Conservation (phyloP, 2,113 vertebrate genomes). For the Pheucticus melanocephalus region DNA sequence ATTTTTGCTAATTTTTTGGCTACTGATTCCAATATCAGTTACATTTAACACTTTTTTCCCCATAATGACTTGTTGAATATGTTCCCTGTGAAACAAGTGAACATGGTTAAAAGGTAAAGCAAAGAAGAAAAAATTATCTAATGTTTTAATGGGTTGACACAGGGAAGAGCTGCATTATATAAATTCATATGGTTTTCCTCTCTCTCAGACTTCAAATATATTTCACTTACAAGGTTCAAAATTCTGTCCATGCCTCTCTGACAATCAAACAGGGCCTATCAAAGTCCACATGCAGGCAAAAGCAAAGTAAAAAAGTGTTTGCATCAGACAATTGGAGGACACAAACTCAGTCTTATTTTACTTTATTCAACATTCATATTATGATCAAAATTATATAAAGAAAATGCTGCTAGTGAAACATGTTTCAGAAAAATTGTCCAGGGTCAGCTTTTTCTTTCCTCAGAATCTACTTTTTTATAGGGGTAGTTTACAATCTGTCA, state of each 20-base stretch:
- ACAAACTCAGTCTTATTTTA: accelerated
- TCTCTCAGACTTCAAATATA: background rate
- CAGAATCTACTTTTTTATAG: background rate
- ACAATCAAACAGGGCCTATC: background rate
- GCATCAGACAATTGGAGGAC: background rate
- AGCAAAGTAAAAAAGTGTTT: accelerated
- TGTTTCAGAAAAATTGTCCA: background rate
- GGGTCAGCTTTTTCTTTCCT: background rate
- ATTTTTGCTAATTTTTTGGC: background rate
- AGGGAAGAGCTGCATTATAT: background rate
- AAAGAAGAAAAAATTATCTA: background rate
- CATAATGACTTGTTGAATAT: background rate
- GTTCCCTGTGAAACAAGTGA: background rate
- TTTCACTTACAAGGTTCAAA: background rate
- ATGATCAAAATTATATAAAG: background rate
- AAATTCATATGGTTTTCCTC: background rate
- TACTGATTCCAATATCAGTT: background rate
- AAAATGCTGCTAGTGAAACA: background rate
- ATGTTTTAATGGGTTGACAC: background rate
- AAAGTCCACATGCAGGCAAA: background rate
- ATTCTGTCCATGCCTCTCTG: background rate
- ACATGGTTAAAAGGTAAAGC: background rate
- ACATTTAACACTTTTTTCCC: background rate
- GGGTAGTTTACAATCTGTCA: background rate
- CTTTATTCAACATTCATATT: background rate